Percentiles rank a stretch among this genome's conserved stretches.
Evolutionary conservation across 2,888 invertebrate species (phyloP).

Genomic region (Hypomecis punctinalis): DNA sequence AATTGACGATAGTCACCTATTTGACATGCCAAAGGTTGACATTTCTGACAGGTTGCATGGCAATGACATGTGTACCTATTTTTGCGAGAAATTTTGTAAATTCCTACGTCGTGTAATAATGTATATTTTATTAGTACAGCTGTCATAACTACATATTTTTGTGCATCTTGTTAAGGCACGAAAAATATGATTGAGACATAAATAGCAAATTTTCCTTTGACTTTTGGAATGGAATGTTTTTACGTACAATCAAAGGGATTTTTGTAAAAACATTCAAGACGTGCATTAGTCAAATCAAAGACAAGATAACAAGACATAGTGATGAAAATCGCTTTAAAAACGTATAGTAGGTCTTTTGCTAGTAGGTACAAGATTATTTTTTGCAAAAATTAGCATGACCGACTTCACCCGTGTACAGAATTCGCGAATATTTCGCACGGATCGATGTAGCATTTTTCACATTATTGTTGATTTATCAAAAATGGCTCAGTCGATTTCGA

Average conservation of each 20-base stretch:
- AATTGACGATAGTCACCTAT: slow-evolving; percentile 36
- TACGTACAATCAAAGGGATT: neutral
- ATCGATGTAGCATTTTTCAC: too few species aligned
- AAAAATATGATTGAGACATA: slow-evolving; percentile 17
- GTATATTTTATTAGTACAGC: slow-evolving; percentile 21
- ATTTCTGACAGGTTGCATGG: slow-evolving; percentile 36
- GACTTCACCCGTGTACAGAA: too few species aligned
- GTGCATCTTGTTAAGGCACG: slow-evolving; percentile 20
- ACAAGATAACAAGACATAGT: neutral
- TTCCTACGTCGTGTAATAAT: slow-evolving; percentile 40
- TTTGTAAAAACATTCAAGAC: neutral
- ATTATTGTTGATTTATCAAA: too few species aligned
- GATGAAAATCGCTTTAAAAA: too few species aligned
- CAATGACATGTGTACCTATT: slow-evolving; percentile 30
- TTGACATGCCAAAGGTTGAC: slow-evolving; percentile 37
- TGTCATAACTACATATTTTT: slow-evolving; percentile 24
- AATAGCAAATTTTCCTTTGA: neutral
- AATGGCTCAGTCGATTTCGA: too few species aligned
- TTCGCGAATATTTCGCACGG: too few species aligned
- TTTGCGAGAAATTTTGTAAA: slow-evolving; percentile 31
- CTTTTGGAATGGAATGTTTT: neutral
- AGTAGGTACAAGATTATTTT: too few species aligned
- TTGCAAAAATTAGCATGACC: too few species aligned
- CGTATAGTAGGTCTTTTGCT: too few species aligned
- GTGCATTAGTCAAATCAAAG: neutral